A percentile compares a stretch with the other conserved stretches of the same genome.
These are phyloP conservation scores for Neosilurus mollespiculum DNA, from an alignment of 2,797 vertebrate genomes.

Conservation along the genomic window DNA sequence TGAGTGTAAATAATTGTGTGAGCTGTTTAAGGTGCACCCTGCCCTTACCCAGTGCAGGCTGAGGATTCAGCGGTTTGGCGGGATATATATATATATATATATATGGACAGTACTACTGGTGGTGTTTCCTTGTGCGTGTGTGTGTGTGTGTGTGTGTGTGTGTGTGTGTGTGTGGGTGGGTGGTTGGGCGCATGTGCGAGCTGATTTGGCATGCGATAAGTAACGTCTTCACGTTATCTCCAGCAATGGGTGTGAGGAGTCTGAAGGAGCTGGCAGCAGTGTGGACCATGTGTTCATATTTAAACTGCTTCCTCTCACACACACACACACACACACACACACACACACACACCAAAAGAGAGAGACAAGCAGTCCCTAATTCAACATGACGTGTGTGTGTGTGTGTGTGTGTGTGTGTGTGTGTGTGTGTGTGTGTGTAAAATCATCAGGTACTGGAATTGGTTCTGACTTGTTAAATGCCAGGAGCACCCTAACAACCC, in stretches of 20 bases:
- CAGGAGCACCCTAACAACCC: conserved; percentile 55
- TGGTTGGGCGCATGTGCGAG: conserved; percentile 4
- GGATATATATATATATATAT: too few species aligned
- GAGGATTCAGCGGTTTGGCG: too few species aligned
- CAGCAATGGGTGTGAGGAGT: neutral
- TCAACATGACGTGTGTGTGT: conserved; percentile 15
- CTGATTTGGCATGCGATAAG: conserved; percentile 27
- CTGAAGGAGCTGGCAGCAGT: conserved; percentile 18
- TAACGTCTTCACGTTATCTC: conserved; percentile 24
- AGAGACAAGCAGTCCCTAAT: conserved; percentile 7
- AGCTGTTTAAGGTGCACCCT: too few species aligned
- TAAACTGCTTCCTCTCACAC: neutral
- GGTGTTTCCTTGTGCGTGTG: neutral
- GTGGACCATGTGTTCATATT: conserved; percentile 33
- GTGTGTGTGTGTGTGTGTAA: conserved; percentile 3
- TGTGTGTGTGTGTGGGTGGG: conserved; percentile 12
- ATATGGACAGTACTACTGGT: neutral
- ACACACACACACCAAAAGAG: neutral
- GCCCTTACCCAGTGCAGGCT: too few species aligned
- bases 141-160: conserved; percentile 2
- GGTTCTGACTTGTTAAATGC: conserved; percentile 27
- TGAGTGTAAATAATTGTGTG: too few species aligned
- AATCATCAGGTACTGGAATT: neutral
- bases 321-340: conserved; percentile 20
- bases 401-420: conserved; percentile 24